Conservation (phyloP, 2,113 vertebrate genomes). For the Bubo scandiacus region DNA sequence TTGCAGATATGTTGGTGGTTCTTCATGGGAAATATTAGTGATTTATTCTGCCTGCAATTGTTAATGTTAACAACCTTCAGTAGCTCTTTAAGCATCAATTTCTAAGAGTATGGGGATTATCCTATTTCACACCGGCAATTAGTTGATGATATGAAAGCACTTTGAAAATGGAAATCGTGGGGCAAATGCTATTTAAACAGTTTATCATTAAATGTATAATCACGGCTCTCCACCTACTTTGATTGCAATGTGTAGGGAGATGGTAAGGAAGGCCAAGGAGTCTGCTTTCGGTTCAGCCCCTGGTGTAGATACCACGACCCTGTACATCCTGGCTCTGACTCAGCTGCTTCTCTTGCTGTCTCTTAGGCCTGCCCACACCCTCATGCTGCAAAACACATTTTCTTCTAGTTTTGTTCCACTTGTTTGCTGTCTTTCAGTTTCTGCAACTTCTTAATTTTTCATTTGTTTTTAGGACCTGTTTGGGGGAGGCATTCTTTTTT, state of each 20-base stretch:
- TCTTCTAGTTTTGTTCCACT: background rate
- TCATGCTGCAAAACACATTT: fast-evolving
- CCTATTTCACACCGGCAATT: constrained; percentile 18
- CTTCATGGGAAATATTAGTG: background rate
- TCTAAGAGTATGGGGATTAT: background rate
- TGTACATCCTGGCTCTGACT: background rate
- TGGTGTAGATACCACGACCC: background rate
- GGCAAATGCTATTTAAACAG: constrained; percentile 17
- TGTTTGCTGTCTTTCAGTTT: background rate
- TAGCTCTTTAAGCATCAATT: background rate
- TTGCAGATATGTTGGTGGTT: background rate
- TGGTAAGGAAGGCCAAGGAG: background rate
- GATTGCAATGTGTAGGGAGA: background rate
- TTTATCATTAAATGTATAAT: background rate
- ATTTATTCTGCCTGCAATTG: constrained; percentile 5
- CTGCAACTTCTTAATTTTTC: background rate
- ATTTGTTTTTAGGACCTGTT: background rate
- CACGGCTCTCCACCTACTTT: background rate
- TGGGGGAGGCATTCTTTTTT: background rate
- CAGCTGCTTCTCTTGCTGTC: background rate
- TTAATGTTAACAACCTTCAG: background rate
- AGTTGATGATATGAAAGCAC: constrained; percentile 10
- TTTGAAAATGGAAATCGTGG: background rate
- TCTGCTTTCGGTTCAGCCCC: background rate
- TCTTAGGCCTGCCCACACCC: background rate